Evolutionary conservation across 30 jellyfish, hydroid and myxozoan genomes (phyloP).

Genomic region (Aurelia sp.): DNA sequence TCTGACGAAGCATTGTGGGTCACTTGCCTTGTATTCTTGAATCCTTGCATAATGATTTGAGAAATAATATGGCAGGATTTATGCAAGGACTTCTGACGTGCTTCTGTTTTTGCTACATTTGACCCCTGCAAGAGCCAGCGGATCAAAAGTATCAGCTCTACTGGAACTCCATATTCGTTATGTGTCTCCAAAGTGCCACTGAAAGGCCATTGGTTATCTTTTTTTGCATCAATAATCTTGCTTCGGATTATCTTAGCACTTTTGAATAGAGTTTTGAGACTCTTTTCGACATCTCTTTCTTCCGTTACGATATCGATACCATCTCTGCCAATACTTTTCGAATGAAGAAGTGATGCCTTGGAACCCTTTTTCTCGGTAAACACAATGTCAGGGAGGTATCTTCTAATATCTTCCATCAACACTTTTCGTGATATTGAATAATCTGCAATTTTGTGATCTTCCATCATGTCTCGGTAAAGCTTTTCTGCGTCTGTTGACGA

Average conservation of each 20-base stretch:
- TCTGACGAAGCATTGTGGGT: slow-evolving; percentile 6
- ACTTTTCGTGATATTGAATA: too few relatives aligned
- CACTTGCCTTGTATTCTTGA: slow-evolving; percentile 3
- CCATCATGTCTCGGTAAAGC: too few relatives aligned
- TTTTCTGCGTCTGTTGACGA: too few relatives aligned
- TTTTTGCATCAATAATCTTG: not conserved
- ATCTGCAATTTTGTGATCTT: too few relatives aligned
- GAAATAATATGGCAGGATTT: not conserved
- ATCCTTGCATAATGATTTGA: not conserved
- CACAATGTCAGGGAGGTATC: too few relatives aligned
- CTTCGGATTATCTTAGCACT: not conserved
- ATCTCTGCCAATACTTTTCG: not conserved
- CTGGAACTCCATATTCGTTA: not conserved
- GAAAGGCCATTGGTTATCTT: not conserved
- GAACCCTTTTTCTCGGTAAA: not conserved
- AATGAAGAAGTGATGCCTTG: slow-evolving; percentile 1
- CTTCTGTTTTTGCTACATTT: slow-evolving; percentile 2
- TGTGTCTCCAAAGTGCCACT: slow-evolving; percentile 3
- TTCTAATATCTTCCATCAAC: too few relatives aligned
- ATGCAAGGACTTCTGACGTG: slow-evolving; percentile 7
- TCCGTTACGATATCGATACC: not conserved
- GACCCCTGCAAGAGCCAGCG: slow-evolving; percentile 10
- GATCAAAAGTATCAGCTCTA: not conserved
- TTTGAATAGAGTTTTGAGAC: not conserved
- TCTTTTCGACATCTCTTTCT: not conserved